A percentile compares a stretch with the other conserved stretches of the same genome.
phyloP scores from a whole-genome alignment of 2,797 vertebrate species.

The Chelmon rostratus region DNA sequence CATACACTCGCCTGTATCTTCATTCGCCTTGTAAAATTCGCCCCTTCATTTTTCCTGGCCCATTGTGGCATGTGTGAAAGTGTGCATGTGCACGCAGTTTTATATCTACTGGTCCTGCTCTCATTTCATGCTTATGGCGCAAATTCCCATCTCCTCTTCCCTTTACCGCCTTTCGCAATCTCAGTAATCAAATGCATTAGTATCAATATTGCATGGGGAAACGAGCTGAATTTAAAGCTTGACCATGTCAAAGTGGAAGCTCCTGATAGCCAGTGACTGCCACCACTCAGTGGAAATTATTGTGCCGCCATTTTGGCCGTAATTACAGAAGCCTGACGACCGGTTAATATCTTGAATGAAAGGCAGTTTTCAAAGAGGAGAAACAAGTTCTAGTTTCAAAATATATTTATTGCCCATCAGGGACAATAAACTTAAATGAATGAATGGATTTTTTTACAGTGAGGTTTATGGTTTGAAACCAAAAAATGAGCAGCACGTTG shows the following conservation, averaged over 20 bases:
- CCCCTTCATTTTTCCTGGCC: not conserved
- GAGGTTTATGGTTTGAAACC: not conserved
- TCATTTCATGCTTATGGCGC: slow-evolving; percentile 66
- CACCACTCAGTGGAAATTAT: slow-evolving; percentile 69
- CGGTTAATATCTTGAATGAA: slow-evolving; percentile 57
- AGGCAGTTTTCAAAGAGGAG: slow-evolving; percentile 37
- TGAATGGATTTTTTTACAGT: slow-evolving; percentile 24
- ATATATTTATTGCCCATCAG: slow-evolving; percentile 42
- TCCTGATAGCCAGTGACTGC: slow-evolving; percentile 76
- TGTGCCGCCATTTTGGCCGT: slow-evolving; percentile 51
- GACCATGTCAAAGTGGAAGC: slow-evolving; percentile 73
- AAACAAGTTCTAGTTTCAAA: slow-evolving; percentile 30
- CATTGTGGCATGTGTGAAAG: slow-evolving; percentile 19
- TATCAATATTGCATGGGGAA: slow-evolving; percentile 82
- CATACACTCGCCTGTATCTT: not conserved
- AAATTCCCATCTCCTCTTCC: slow-evolving; percentile 54
- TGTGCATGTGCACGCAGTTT: slow-evolving; percentile 25
- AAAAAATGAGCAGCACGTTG: not conserved
- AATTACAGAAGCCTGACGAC: slow-evolving; percentile 59
- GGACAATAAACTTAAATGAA: slow-evolving; percentile 34
- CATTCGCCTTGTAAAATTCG: not conserved
- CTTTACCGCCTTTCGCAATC: slow-evolving; percentile 53
- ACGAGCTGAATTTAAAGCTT: slow-evolving; percentile 72
- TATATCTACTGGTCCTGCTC: slow-evolving; percentile 34
- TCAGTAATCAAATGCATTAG: slow-evolving; percentile 74